Evolutionary conservation across 2,888 invertebrate genomes (phyloP), one percentile per base, ranked within the genome.

Genomic region (Drosophila kanekoi): DNA sequence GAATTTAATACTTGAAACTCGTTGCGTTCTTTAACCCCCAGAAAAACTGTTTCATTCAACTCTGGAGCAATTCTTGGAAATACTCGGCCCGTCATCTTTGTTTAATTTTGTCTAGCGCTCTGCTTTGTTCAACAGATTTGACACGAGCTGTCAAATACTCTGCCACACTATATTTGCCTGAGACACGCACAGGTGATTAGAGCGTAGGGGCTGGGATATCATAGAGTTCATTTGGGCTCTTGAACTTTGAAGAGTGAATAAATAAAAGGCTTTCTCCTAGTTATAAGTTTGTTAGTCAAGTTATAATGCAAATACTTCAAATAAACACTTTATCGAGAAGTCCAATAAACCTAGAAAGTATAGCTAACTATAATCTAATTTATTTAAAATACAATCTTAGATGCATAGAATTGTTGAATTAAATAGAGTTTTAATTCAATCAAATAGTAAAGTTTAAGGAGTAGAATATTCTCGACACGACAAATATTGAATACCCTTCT

Each of bases 171-270:
- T 33, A 57, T 49, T 14, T 47, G 52, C n/a, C 11, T n/a, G 11
- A n/a, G 45, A 18, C 54, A 70, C 59, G 71, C 69, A 69, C 48
- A 63, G 69, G 52, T 74, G 61, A 32, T 33, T 44, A 54, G 28
- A 41, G n/a, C 9, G 3, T 13, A 13, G 16, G 20, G 28, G 28
- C 44, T 6, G 3, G 35, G 18, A 28, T 40, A 18, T 11, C 9
- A 2, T 4, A 11, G 41, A 54, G 68, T 20, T 43, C 45, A 60
- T 9, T 37, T 3, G 10, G 51, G 61, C 33, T 47, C n/a, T 16
- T 63, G 49, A 60, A 57, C 69, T 57, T 57, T 3, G 5, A 38
- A 38, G 43, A 43, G 10, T 16, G 32, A 11, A 38, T 35, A 2
- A 8, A 5, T 2, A 28, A 28, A 8, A 28, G 8, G 8, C 28